Base-by-base conservation (phyloP, 2,797 vertebrate genomes). In the Lophius americanus region DNA sequence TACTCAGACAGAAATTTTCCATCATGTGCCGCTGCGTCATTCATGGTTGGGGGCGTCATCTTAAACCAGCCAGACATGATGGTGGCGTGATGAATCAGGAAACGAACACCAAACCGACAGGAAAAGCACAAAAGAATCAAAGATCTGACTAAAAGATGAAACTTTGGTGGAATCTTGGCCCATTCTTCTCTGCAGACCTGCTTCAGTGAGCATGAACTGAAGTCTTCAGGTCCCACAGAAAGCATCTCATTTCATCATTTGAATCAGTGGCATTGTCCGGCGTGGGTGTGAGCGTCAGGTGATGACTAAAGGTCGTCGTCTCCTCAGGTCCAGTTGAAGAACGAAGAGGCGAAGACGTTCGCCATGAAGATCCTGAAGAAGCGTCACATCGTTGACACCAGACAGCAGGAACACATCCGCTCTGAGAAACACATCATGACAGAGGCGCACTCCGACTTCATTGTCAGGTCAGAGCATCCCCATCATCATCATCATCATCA, bases 311-410 rank as follows among this genome's bases (percentile, higher is more conserved):
- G 43, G 3, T 2, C 36, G 10, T 49, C 2, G 23, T 39, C 47
- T 47, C 2, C 65, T 35, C 73, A 99, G 98, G 98, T 99, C 67
- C 97, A 99, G 91, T 80, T 99, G 81, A 99, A 98, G 86, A 97
- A 89, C 4, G 95, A 98, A 9, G 95, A 97, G 80, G 92, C 94
- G 0, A 98, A 96, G 89, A 98, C 97, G 0, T 99, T 97, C 12
- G 98, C 98, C 10, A 98, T 99, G 97, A 99, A 99, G 88, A 97
- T 99, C 76, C 92, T 99, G 88, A 98, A 98, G 92, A 99, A 99
- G 60, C 94, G 96, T 0, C 96, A 98, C 91, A 98, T 99, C 0
- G 95, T 98, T 44, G 97, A 98, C 76, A 98, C 96, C 0, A 89
- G 96, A 59, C 98, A 99, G 61, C 97, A 98, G 89, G 97, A 99